Evolutionary conservation across 2,888 invertebrate species (phyloP), one percentile per base, ranked within the genome.

Genomic region (Drosophila ochracea): DNA sequence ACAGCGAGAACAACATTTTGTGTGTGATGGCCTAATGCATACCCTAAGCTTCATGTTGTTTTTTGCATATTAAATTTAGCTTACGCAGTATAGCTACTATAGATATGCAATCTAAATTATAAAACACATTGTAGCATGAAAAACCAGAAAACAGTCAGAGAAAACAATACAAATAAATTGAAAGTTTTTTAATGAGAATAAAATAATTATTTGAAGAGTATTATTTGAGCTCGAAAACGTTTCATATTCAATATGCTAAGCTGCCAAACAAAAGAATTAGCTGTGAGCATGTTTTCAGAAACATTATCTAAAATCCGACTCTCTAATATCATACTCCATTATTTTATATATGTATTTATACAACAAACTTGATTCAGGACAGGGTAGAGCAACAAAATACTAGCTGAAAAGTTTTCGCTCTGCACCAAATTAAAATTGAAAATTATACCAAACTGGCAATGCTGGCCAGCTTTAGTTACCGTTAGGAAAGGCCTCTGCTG

Each of bases 381-480:
- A 66, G 35, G 13, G 41, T n/a, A 43, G n/a, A 11, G 13, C 35
- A 31, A 33, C 13, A 21, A 11, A 35, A 28, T 33, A 31, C 19
- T 11, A 10, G 31, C 13, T 5, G 25, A 33, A 60, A 68, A 66
- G 54, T 55, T 33, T n/a, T 35, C 25, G 35, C 19, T 9, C 9
- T 37, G 11, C 57, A 9, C 16, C n/a, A 66, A 64, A 62, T 41
- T 37, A 31, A 74, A 71, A 66, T 66, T 67, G 62, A 53, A 78
- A 78, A 78, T 68, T 39, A 67, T 78, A 57, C 30, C 55, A 55
- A 43, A 39, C 61, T 71, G 67, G 68, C 59, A 69, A 60, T 25
- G 47, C 69, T 67, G 68, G 82, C 72, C 68, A 49, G 69, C 65
- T 76, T 62, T 66, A 49, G 63, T 83, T 74, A 71, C 82, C 58